A percentile compares a stretch with the other conserved stretches of the same genome.
Evolutionary conservation across 2,888 invertebrate genomes (phyloP).

Genomic region (Fabriciana adippe): DNA sequence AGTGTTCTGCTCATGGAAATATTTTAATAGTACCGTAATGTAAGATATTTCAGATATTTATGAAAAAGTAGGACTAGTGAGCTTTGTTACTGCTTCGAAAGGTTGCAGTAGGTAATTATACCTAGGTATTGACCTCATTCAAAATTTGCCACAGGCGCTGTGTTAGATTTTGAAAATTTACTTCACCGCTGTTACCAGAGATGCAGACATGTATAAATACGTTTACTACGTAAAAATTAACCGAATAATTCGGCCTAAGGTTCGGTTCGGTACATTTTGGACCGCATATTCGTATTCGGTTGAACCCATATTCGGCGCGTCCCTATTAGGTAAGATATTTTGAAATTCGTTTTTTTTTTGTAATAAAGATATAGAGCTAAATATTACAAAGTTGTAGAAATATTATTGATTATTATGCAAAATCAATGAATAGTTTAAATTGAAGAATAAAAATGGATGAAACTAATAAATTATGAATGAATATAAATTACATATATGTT

Average conservation of each 20-base stretch:
- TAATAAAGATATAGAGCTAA: no score
- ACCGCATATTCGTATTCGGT: no score
- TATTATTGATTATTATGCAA: neutral
- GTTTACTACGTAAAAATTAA: no score
- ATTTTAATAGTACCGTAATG: neutral
- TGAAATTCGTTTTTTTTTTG: no score
- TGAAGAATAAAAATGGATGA: neutral
- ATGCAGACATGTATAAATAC: no score
- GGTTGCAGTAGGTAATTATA: neutral
- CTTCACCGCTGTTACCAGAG: no score
- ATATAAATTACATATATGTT: neutral
- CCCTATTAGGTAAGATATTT: no score
- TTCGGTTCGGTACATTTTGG: no score
- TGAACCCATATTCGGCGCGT: no score
- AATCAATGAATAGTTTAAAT: constrained; percentile 4
- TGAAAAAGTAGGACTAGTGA: neutral
- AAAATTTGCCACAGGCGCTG: constrained; percentile 8
- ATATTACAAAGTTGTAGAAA: neutral
- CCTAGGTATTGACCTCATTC: neutral
- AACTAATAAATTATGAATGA: constrained; percentile 3
- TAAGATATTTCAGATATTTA: neutral
- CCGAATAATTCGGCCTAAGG: no score
- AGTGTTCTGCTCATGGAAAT: neutral
- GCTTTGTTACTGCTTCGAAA: neutral
- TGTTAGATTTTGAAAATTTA: no score